Conservation (phyloP, 2,797 vertebrate species). For the Limnodromus scolopaceus region DNA sequence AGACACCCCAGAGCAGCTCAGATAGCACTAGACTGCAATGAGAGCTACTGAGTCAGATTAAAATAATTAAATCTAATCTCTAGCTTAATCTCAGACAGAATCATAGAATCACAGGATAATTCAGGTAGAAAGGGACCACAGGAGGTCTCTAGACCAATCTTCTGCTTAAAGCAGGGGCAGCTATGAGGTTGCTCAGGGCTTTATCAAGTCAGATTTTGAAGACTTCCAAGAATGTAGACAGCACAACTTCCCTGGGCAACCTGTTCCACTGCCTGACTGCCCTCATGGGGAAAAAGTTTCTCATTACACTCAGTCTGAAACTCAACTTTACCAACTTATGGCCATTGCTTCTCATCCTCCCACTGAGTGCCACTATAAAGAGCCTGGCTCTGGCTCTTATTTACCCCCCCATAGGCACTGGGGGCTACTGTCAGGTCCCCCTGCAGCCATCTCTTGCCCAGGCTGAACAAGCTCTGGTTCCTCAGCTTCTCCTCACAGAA, state of each 20-base stretch:
- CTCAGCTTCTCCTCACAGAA: not conserved
- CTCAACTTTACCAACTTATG: not conserved
- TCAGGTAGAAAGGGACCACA: not conserved
- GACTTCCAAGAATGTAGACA: not conserved
- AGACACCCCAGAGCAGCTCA: not conserved
- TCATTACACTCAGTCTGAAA: not conserved
- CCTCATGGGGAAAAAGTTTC: not conserved
- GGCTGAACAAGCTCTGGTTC: not conserved
- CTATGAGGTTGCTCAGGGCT: not conserved
- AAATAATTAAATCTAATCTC: not conserved
- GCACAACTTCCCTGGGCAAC: not conserved
- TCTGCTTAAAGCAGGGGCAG: not conserved
- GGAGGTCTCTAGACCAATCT: not conserved
- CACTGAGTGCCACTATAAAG: rapidly evolving
- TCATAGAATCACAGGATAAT: not conserved
- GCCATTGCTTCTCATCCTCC: not conserved
- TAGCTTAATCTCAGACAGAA: not conserved
- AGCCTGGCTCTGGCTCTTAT: not conserved
- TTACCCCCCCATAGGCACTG: not conserved
- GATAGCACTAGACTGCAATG: not conserved
- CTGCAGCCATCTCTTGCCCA: not conserved
- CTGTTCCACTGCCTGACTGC: not conserved
- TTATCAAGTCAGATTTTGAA: not conserved
- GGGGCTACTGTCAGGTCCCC: not conserved
- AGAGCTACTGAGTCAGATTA: not conserved